These are phyloP conservation scores for Melanerpes aurifrons DNA, from an alignment of 2,113 vertebrate species.

Conservation along the genomic window DNA sequence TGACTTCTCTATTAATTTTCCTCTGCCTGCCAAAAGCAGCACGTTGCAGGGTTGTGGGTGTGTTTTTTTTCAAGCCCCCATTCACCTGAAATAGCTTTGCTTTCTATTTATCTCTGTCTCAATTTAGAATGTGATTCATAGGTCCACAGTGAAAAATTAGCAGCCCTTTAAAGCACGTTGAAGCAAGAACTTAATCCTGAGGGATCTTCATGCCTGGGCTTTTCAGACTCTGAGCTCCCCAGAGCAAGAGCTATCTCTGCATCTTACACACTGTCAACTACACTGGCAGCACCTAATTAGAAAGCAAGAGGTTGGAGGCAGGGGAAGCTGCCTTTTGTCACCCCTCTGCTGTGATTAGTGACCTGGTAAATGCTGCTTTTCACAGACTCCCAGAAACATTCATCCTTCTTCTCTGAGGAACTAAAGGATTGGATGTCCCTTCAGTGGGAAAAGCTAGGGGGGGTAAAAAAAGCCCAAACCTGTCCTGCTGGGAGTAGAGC, in stretches of 20 bases:
- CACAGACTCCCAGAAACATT: not conserved
- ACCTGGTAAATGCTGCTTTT: conserved; percentile 20
- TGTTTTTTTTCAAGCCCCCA: conserved; percentile 4
- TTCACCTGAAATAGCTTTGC: conserved; percentile 66
- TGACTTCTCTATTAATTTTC: conserved; percentile 52
- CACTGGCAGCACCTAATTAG: conserved; percentile 32
- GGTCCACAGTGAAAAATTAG: conserved; percentile 46
- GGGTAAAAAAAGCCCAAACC: rapidly evolving
- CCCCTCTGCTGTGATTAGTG: not conserved
- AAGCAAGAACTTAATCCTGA: conserved; percentile 10
- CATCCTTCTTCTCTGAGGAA: not conserved
- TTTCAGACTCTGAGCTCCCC: not conserved
- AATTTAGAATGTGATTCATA: conserved; percentile 55
- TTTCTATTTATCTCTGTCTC: conserved; percentile 63
- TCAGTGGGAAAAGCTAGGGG: not conserved
- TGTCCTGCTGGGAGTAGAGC: not conserved
- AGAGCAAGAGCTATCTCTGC: not conserved
- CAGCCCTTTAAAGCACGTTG: not conserved
- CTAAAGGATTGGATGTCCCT: not conserved
- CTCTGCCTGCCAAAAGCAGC: conserved; percentile 51
- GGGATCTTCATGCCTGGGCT: not conserved
- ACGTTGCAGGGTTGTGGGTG: not conserved
- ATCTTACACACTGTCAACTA: not conserved
- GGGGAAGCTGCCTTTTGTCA: not conserved
- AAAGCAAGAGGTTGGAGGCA: not conserved